Evolutionary conservation across 2,113 vertebrate genomes (phyloP).

Genomic region (Catagonus wagneri): DNA sequence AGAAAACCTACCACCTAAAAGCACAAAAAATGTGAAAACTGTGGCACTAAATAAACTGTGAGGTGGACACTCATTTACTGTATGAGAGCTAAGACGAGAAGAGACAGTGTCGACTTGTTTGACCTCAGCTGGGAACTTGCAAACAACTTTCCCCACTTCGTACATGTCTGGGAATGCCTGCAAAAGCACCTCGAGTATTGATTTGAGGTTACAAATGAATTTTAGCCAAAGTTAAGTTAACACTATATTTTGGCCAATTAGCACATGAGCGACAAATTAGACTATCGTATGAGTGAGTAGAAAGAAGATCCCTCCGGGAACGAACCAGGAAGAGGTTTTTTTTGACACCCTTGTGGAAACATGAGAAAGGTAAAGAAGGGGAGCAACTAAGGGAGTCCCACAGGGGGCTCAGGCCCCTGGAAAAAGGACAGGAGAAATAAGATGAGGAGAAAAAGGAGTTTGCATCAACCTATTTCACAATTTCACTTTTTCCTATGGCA

Average conservation of each 20-base stretch:
- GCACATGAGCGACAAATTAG: background rate
- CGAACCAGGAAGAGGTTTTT: background rate
- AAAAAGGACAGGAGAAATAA: background rate
- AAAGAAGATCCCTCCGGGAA: background rate
- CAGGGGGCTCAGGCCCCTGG: background rate
- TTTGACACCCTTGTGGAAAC: background rate
- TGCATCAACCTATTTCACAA: background rate
- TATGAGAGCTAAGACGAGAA: background rate
- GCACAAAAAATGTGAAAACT: background rate
- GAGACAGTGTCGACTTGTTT: background rate
- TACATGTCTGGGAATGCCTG: background rate
- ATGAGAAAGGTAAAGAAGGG: background rate
- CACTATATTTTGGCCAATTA: background rate
- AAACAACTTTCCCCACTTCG: background rate
- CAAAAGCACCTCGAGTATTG: background rate
- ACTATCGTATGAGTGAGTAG: background rate
- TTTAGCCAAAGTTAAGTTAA: background rate
- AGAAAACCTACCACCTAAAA: background rate
- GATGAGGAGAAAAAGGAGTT: background rate
- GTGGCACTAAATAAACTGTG: background rate
- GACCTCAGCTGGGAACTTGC: background rate
- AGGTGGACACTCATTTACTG: background rate
- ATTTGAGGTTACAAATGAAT: background rate
- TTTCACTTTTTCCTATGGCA: background rate
- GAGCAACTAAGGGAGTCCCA: too few species aligned